Percentiles rank a stretch among this genome's conserved stretches.
Conservation (phyloP, 2,113 vertebrate genomes). For the Cavia aperea region DNA sequence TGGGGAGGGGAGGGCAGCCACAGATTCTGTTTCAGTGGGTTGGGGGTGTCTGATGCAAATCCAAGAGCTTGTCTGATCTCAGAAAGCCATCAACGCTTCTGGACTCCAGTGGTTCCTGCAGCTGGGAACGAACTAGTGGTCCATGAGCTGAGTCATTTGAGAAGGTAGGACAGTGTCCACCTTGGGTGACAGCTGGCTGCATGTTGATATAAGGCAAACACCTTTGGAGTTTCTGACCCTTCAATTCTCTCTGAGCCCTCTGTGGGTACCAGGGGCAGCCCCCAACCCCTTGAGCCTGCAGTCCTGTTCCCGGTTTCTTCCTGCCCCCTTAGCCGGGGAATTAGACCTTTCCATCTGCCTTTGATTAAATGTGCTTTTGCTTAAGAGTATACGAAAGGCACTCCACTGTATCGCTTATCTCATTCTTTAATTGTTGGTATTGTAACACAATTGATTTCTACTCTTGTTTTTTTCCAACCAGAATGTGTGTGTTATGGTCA, state of each 20-base stretch:
- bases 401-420: conserved; percentile 5
- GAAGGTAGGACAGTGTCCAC: not conserved
- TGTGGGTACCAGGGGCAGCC: not conserved
- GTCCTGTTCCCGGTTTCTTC: not conserved
- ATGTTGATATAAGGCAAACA: not conserved
- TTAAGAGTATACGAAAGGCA: conserved; percentile 25
- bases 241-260: not conserved
- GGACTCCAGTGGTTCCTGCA: not conserved
- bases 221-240: not conserved
- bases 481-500: conserved; percentile 1
- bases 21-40: not conserved
- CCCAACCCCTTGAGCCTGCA: not conserved
- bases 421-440: conserved; percentile 27
- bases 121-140: not conserved
- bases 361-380: conserved; percentile 30
- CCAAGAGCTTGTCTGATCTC: not conserved
- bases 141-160: not conserved
- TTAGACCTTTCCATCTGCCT: not conserved
- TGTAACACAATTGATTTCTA: not conserved
- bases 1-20: too few species aligned
- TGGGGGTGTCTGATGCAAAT: not conserved
- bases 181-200: not conserved
- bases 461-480: not conserved
- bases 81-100: not conserved
- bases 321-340: not conserved